Evolutionary conservation across 1,140 invertebrate genomes (phyloP).

Genomic region (Trypoxylus dichotomus): DNA sequence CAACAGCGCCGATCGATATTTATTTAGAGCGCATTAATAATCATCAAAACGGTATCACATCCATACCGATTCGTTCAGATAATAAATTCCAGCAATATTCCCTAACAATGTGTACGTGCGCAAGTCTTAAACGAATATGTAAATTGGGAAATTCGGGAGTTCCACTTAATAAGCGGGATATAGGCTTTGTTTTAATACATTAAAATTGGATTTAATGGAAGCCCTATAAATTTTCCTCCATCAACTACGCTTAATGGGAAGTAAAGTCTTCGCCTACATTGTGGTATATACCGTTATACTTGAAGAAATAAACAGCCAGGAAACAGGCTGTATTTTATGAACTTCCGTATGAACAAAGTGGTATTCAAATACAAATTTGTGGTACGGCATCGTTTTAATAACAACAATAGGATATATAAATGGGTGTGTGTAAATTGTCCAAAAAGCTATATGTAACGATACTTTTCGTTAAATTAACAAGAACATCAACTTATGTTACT

Average conservation of each 20-base stretch:
- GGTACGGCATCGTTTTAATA: no score
- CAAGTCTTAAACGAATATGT: background rate
- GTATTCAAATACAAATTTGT: no score
- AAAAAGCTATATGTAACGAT: no score
- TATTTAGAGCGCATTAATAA: conserved; percentile 23
- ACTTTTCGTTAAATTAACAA: no score
- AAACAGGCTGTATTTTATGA: no score
- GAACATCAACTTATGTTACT: no score
- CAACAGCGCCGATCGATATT: conserved; percentile 7
- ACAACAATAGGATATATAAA: no score
- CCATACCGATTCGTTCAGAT: conserved; percentile 14
- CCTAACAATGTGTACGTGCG: background rate
- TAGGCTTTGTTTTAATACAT: conserved; percentile 20
- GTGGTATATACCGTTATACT: background rate
- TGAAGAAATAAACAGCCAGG: background rate
- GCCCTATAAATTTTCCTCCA: conserved; percentile 6
- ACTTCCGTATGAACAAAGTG: no score
- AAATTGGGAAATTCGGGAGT: background rate
- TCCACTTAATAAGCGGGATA: conserved; percentile 11
- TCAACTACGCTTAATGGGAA: conserved; percentile 1
- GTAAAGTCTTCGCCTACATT: background rate
- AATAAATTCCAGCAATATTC: conserved; percentile 19
- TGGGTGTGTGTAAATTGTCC: no score
- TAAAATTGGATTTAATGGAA: conserved; percentile 21
- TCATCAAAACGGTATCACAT: conserved; percentile 16